Base-by-base conservation (phyloP, 2,888 invertebrate genomes). In the Aspidapion aeneum region DNA sequence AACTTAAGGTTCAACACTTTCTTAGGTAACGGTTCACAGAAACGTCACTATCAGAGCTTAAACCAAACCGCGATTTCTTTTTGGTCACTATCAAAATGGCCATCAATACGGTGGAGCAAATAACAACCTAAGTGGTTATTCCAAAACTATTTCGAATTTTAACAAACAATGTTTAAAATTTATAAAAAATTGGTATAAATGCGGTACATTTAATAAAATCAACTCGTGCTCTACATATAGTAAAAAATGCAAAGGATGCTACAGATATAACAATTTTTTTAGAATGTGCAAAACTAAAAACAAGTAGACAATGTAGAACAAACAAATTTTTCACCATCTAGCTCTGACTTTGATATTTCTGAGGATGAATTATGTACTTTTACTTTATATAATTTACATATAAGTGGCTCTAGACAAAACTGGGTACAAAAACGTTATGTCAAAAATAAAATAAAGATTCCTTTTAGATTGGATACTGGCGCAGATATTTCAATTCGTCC, bases 391-490 rank as follows among this genome's bases (percentile, higher is more conserved):
- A 35, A 35, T 35, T 35, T 12, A 35, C 35, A 35, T 35, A 12
- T 35, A 35, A 35, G 35, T 35, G 12, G 12, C 12, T 35, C 12
- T 35, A 35, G 12, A 9, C 17, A 56, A 21, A 21, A 20, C 5
- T 56, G 56, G 56, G 56, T 56, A 19, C 18, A 56, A 56, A 20
- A 20, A 12, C 18, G 7, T 2, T 18, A 20, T 21, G 21, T 56
- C 7, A 56, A 56, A 18, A 56, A 56, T n/a, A 56, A 56, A 56
- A 56, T 56, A 56, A 56, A 19, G 21, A 19, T 56, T 18, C 18
- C 21, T 56, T 56, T 56, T 56, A 56, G 56, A n/a, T 18, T 56
- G n/a, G 56, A 56, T 18, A 56, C 56, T 18, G 56, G 9, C 3
- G 56, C 9, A 19, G 56, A 56, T n/a, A 12, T 17, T 56, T 20